Evolutionary conservation across 2,113 vertebrate genomes (phyloP).

Genomic region (Craseonycteris thonglongyai): DNA sequence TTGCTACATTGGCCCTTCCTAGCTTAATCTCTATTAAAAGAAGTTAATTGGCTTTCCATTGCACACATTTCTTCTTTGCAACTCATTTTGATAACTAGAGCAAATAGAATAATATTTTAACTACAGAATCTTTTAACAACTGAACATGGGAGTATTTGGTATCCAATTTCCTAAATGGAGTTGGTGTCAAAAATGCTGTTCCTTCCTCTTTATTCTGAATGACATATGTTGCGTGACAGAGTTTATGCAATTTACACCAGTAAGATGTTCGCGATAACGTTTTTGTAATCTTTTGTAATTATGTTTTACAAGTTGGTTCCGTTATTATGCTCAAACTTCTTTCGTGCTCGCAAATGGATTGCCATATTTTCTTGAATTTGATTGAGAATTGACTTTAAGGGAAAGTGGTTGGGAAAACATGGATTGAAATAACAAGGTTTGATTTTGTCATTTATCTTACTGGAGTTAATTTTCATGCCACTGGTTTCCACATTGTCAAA

Average conservation of each 20-base stretch:
- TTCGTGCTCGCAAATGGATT: constrained; percentile 51
- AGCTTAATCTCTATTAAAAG: constrained; percentile 15
- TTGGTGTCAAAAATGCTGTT: constrained; percentile 32
- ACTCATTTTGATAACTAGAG: constrained; percentile 1
- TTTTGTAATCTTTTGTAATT: constrained; percentile 54
- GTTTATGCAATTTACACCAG: constrained; percentile 51
- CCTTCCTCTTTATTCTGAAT: constrained; percentile 63
- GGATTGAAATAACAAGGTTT: constrained; percentile 51
- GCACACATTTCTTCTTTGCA: not conserved
- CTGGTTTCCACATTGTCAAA: constrained; percentile 56
- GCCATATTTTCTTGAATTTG: constrained; percentile 57
- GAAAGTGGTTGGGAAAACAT: constrained; percentile 32
- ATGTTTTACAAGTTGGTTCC: constrained; percentile 41
- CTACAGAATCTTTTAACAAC: not conserved
- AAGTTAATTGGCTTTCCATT: not conserved
- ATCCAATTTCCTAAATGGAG: constrained; percentile 45
- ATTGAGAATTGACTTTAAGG: constrained; percentile 52
- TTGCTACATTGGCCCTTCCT: constrained; percentile 50
- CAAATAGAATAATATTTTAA: constrained; percentile 6
- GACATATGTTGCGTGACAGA: constrained; percentile 45
- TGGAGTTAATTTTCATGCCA: constrained; percentile 44
- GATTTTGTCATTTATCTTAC: constrained; percentile 45
- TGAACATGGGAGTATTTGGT: constrained; percentile 21
- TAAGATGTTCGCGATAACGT: constrained; percentile 50
- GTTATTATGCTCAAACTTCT: constrained; percentile 40